Evolutionary conservation across 1,140 invertebrate genomes (phyloP).

Genomic region (Aporrectodea caliginosa): DNA sequence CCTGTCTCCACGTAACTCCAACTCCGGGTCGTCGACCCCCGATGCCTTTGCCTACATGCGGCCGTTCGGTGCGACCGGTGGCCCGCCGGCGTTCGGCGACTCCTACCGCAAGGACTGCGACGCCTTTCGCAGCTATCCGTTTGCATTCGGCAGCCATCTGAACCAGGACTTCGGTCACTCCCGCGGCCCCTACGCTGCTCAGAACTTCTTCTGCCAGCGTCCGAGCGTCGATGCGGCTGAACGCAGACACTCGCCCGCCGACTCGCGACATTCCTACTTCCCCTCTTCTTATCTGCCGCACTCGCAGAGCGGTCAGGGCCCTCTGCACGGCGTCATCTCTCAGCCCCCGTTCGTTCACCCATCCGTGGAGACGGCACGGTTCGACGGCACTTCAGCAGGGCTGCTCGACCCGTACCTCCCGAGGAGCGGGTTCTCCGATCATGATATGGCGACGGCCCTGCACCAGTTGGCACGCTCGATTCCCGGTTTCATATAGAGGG

Average conservation of each 20-base stretch:
- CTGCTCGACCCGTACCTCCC: constrained; percentile 14
- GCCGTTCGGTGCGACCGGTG: not conserved
- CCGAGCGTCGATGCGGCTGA: not conserved
- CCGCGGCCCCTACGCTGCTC: not conserved
- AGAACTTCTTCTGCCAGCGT: not conserved
- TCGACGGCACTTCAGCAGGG: not conserved
- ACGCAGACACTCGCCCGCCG: not conserved
- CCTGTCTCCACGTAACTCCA: not conserved
- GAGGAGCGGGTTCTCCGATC: constrained; percentile 3
- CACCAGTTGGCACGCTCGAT: constrained; percentile 15
- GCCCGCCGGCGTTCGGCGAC: too few species aligned
- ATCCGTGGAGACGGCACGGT: not conserved
- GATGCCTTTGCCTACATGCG: not conserved
- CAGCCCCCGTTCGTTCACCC: not conserved
- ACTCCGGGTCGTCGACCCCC: not conserved
- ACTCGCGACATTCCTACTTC: not conserved
- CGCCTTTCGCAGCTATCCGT: not conserved
- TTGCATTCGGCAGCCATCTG: not conserved
- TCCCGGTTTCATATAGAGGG: not conserved
- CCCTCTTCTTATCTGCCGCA: not conserved
- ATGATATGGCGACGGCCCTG: constrained; percentile 23
- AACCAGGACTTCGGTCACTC: not conserved
- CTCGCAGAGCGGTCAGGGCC: not conserved
- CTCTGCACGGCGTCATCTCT: constrained; percentile 6
- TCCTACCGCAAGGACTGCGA: not conserved